phyloP scores from a whole-genome alignment of 2,888 invertebrate species.

The Polydrusus cervinus region DNA sequence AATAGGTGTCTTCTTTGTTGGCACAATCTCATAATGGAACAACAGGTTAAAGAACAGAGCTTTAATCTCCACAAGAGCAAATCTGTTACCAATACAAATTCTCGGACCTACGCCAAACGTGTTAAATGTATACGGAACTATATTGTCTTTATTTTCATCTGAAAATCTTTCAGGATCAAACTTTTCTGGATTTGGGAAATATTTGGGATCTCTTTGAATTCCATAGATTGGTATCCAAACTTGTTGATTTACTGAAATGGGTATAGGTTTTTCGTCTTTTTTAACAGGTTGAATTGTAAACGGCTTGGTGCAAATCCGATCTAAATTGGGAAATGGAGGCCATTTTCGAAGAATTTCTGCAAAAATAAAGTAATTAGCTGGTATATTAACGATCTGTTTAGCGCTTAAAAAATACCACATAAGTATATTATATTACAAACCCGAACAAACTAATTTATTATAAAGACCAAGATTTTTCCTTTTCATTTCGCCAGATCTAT shows the following conservation, averaged over 20 bases:
- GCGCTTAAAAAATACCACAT: too few species aligned
- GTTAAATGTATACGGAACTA: neutral
- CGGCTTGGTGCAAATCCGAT: conserved; percentile 23
- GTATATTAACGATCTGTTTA: neutral
- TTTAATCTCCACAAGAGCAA: conserved; percentile 16
- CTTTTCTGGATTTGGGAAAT: conserved; percentile 34
- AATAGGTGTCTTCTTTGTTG: neutral
- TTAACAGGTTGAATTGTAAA: conserved; percentile 22
- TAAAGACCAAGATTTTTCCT: too few species aligned
- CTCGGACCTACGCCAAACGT: conserved; percentile 31
- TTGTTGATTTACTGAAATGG: neutral
- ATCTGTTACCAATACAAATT: conserved; percentile 24
- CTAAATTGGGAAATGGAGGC: conserved; percentile 5
- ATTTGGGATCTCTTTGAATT: conserved; percentile 12
- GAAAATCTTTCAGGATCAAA: conserved; percentile 29
- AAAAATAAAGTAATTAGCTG: neutral
- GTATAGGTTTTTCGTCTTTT: conserved; percentile 2
- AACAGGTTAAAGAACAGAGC: conserved; percentile 15
- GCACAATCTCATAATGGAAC: conserved; percentile 2
- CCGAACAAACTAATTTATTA: too few species aligned
- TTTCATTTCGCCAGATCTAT: too few species aligned
- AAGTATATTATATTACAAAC: too few species aligned
- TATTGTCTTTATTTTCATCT: conserved; percentile 26
- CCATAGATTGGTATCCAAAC: conserved; percentile 1
- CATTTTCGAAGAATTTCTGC: conserved; percentile 25